Percentiles rank a stretch among this genome's conserved stretches.
Evolutionary conservation across 2,797 vertebrate genomes (phyloP).

Genomic region (Anguilla obscura): DNA sequence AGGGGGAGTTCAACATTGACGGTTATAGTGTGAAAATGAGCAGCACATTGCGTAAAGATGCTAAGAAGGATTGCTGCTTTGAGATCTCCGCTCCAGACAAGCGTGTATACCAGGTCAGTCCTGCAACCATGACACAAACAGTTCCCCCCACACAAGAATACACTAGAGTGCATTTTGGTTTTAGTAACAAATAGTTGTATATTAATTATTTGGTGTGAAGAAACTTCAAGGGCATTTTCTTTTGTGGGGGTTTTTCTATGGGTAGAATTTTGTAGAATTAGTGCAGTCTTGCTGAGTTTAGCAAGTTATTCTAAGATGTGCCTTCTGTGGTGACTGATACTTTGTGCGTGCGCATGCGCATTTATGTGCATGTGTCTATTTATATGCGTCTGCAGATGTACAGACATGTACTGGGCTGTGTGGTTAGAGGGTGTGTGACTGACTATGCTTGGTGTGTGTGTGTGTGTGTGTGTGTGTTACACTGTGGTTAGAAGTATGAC

Average conservation of each 20-base stretch:
- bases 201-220: neutral
- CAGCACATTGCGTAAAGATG: conserved; percentile 87
- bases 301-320: neutral
- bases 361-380: neutral
- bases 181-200: neutral
- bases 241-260: neutral
- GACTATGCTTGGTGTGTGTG: conserved; percentile 46
- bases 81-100: conserved; percentile 94
- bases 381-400: neutral
- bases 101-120: conserved; percentile 90
- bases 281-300: neutral
- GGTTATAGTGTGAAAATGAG: conserved; percentile 91
- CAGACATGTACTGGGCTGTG: neutral
- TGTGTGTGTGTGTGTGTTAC: conserved; percentile 19
- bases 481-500: conserved; percentile 49
- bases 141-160: conserved; percentile 55
- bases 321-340: neutral
- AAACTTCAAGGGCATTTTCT: neutral
- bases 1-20: conserved; percentile 91
- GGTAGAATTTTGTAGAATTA: neutral
- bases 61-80: conserved; percentile 96
- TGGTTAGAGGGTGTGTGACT: conserved; percentile 45
- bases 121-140: conserved; percentile 66
- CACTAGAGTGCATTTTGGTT: neutral
- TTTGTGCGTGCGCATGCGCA: neutral